These are phyloP conservation scores for Chrysolina americana DNA, from an alignment of 2,888 invertebrate species.

Conservation along the genomic window DNA sequence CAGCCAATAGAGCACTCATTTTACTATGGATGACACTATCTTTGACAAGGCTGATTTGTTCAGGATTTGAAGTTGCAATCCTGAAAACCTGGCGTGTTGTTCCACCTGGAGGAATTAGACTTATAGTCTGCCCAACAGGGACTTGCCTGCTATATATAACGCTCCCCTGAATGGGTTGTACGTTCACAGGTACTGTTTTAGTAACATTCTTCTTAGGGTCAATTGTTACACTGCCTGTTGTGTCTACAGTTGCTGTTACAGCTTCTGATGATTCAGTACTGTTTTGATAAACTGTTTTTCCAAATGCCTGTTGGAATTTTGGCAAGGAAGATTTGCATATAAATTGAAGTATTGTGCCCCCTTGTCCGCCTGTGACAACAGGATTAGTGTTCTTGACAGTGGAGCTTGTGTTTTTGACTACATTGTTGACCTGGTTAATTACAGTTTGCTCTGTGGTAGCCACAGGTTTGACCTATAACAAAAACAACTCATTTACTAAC, in stretches of 20 bases:
- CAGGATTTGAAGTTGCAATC: conserved; percentile 67
- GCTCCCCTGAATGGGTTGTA: conserved; percentile 77
- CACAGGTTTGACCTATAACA: conserved; percentile 44
- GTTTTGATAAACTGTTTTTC: conserved; percentile 77
- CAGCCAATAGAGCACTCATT: conserved; percentile 70
- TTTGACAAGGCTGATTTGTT: conserved; percentile 68
- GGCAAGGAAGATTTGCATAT: conserved; percentile 78
- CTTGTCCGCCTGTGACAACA: conserved; percentile 54
- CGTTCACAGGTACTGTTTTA: conserved; percentile 72
- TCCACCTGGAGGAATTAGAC: conserved; percentile 71
- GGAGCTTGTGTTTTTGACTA: conserved; percentile 53
- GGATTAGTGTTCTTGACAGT: conserved; percentile 52
- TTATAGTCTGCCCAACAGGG: conserved; percentile 76
- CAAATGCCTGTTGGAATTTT: conserved; percentile 86
- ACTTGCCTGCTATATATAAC: conserved; percentile 83
- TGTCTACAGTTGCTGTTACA: conserved; percentile 49
- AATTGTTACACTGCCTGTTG: conserved; percentile 43
- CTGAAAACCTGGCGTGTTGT: conserved; percentile 67
- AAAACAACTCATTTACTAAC: conserved; percentile 3
- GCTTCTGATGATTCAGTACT: conserved; percentile 57
- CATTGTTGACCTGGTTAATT: conserved; percentile 45
- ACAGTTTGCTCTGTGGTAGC: conserved; percentile 47
- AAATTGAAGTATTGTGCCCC: conserved; percentile 72
- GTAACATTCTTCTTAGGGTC: conserved; percentile 55
- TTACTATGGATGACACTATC: conserved; percentile 70